phyloP scores from a whole-genome alignment of 2,113 vertebrate genomes.

The Hyperoodon ampullatus region DNA sequence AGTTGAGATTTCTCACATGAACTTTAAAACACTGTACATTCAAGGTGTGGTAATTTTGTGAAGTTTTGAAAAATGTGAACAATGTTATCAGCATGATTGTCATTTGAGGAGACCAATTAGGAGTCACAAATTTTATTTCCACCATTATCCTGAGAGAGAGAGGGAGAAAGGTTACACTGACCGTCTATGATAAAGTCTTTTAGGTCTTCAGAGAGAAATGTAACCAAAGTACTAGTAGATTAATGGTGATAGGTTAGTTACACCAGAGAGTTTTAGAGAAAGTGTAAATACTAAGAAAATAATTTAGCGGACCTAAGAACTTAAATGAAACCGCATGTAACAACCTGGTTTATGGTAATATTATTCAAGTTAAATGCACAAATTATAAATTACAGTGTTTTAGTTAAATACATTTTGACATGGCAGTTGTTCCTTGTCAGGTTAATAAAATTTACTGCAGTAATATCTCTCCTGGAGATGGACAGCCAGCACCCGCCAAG shows the following conservation, averaged over 20 bases:
- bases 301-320: constrained; percentile 22
- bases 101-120: neutral
- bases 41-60: neutral
- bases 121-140: neutral
- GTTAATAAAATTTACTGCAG: constrained; percentile 82
- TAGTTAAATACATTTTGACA: constrained; percentile 84
- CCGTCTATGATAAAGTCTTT: neutral
- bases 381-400: constrained; percentile 78
- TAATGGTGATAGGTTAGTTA: neutral
- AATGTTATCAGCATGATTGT: neutral
- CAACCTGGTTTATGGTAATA: neutral
- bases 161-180: neutral
- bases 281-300: neutral
- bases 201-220: neutral
- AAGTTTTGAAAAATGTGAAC: neutral
- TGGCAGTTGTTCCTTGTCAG: constrained; percentile 85
- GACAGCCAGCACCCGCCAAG: constrained; percentile 75
- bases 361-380: constrained; percentile 75
- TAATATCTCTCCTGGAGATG: constrained; percentile 82
- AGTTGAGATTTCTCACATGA: neutral
- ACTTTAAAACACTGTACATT: neutral
- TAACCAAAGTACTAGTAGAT: neutral
- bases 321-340: constrained; percentile 37
- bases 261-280: neutral
- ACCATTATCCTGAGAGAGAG: neutral